These are phyloP conservation scores for Nylanderia fulva DNA, from an alignment of 1,140 invertebrate genomes.

Conservation along the genomic window DNA sequence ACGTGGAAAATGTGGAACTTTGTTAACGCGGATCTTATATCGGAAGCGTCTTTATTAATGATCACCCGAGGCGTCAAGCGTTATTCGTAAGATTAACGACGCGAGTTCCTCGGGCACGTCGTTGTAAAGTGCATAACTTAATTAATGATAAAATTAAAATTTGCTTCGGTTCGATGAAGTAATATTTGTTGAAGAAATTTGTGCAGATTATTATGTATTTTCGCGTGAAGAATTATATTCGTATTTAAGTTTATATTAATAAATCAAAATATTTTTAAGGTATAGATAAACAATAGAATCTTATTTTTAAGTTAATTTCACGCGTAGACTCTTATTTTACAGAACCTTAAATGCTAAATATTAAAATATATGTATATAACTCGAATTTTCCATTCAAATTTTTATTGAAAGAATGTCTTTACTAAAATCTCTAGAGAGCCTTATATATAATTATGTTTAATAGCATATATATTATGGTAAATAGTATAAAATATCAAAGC, in stretches of 20 bases:
- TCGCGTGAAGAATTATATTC: neutral
- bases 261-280: neutral
- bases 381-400: too few species aligned
- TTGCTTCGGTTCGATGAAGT: conserved; percentile 20
- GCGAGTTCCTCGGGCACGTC: conserved; percentile 47
- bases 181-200: conserved; percentile 42
- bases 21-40: conserved; percentile 59
- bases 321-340: neutral
- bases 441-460: neutral
- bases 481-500: neutral
- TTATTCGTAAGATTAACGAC: conserved; percentile 61
- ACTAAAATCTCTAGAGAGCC: neutral
- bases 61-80: conserved; percentile 51
- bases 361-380: neutral
- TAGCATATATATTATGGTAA: neutral
- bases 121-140: conserved; percentile 46
- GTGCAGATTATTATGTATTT: conserved; percentile 4
- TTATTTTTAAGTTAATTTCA: neutral
- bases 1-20: conserved; percentile 54
- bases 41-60: conserved; percentile 63
- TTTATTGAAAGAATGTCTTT: neutral
- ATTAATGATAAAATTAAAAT: conserved; percentile 61
- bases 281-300: neutral
- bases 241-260: neutral
- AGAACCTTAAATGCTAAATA: neutral